Evolutionary conservation across 2,113 vertebrate genomes (phyloP).

Genomic region (Verasper variegatus): DNA sequence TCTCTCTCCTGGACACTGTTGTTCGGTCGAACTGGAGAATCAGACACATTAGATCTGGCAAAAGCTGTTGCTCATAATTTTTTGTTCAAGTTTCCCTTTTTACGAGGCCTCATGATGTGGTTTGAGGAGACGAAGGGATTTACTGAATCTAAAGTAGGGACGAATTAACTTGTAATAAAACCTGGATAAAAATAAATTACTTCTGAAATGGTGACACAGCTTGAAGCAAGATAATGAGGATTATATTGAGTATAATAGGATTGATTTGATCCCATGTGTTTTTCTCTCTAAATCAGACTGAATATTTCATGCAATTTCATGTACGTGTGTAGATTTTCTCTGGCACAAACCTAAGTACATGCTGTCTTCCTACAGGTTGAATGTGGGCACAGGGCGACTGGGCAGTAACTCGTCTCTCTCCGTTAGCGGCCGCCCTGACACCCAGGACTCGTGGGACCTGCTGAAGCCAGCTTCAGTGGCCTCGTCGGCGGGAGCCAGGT

Average conservation of each 20-base stretch:
- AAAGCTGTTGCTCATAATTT: neutral
- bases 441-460: conserved; percentile 76
- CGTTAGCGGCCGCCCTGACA: conserved; percentile 61
- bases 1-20: neutral
- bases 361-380: conserved; percentile 65
- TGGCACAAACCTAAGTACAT: neutral
- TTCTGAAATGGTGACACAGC: neutral
- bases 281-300: neutral
- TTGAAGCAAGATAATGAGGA: neutral
- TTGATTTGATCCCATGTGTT: neutral
- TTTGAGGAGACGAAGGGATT: neutral
- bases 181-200: neutral
- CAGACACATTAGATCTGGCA: neutral
- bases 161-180: neutral
- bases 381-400: conserved; percentile 52
- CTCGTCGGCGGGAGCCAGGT: conserved; percentile 68
- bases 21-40: neutral
- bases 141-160: neutral
- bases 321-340: neutral
- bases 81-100: neutral
- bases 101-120: neutral
- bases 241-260: neutral
- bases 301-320: conserved; percentile 6
- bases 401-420: conserved; percentile 78
- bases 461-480: conserved; percentile 51